phyloP scores from a whole-genome alignment of 1,140 invertebrate species.

The Bombus confusus region DNA sequence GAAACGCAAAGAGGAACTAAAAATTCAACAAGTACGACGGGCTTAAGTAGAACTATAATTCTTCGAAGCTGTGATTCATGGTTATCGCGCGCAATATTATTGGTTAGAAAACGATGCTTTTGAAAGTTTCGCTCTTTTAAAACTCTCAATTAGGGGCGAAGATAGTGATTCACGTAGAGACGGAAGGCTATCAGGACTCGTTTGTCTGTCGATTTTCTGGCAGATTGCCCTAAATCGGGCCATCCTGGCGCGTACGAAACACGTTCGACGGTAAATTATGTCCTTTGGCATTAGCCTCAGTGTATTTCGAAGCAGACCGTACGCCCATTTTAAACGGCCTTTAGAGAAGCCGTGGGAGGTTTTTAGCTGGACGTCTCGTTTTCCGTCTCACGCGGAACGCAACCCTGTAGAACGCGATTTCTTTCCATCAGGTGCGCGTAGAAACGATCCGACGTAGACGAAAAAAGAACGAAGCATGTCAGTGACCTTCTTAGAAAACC shows the following conservation, averaged over 20 bases:
- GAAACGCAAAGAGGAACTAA: too few relatives aligned
- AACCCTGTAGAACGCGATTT: neutral
- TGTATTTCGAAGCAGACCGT: constrained; percentile 56
- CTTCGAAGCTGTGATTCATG: neutral
- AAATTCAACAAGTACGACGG: neutral
- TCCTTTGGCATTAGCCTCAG: constrained; percentile 51
- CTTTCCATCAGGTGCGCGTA: neutral
- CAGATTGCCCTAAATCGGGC: constrained; percentile 43
- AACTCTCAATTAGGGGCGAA: neutral
- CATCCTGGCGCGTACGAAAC: constrained; percentile 30
- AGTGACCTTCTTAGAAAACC: neutral
- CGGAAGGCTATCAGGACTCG: constrained; percentile 14
- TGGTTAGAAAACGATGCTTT: neutral
- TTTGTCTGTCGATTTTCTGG: constrained; percentile 51
- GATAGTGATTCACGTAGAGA: neutral
- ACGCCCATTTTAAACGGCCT: constrained; percentile 55
- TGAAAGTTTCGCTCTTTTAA: neutral
- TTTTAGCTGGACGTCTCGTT: constrained; percentile 2
- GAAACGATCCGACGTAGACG: neutral
- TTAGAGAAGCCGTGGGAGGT: constrained; percentile 33
- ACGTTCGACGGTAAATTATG: constrained; percentile 53
- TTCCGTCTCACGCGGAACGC: neutral
- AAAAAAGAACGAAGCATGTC: neutral
- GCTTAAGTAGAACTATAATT: neutral
- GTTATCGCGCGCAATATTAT: neutral